phyloP scores from a whole-genome alignment of 2,113 vertebrate genomes.

The Rhinogobius similis region DNA sequence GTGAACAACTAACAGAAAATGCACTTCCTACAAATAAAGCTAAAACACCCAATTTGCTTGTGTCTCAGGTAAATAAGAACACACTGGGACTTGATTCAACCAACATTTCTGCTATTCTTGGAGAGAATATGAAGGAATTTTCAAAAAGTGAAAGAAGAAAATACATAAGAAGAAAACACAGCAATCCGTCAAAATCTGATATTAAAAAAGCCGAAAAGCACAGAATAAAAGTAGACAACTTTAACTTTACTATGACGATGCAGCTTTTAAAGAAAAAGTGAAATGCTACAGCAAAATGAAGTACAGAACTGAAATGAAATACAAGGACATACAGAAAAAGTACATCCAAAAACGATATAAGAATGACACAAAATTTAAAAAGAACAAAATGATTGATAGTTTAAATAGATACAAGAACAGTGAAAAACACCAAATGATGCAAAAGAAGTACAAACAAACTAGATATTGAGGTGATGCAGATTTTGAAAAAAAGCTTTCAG shows the following conservation, averaged over 20 bases:
- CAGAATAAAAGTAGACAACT: background rate
- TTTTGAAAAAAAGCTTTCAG: too few species aligned
- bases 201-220: background rate
- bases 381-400: background rate
- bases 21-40: too few species aligned
- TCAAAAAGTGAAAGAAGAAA: too few species aligned
- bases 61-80: background rate
- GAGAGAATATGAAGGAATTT: too few species aligned
- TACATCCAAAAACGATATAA: background rate
- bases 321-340: background rate
- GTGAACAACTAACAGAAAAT: too few species aligned
- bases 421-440: too few species aligned
- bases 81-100: too few species aligned
- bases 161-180: background rate
- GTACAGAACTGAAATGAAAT: background rate
- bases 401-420: background rate
- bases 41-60: background rate
- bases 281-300: background rate
- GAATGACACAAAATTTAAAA: background rate
- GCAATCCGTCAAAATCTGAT: background rate
- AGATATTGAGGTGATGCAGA: background rate
- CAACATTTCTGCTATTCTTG: too few species aligned
- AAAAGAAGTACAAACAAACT: background rate
- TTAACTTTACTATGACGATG: background rate
- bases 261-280: background rate